These are phyloP conservation scores for Tuberolachnus salignus DNA, from an alignment of 2,888 invertebrate species.

Conservation along the genomic window DNA sequence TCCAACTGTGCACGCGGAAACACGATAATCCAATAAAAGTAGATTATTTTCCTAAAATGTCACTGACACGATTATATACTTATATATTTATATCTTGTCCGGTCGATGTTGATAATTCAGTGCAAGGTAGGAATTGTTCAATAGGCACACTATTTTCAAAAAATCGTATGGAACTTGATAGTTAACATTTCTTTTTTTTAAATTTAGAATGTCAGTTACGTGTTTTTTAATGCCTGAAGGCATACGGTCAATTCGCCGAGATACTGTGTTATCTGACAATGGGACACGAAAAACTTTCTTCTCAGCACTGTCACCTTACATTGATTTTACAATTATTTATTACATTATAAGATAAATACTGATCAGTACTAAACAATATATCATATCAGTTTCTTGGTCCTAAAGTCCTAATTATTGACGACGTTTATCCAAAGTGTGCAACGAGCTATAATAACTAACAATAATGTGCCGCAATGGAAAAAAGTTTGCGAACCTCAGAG, in stretches of 20 bases:
- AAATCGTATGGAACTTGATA: constrained; percentile 35
- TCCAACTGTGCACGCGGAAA: constrained; percentile 59
- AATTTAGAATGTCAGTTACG: constrained; percentile 15
- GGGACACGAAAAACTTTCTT: constrained; percentile 61
- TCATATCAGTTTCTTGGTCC: too few species aligned
- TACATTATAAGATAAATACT: too few species aligned
- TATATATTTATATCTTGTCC: too few species aligned
- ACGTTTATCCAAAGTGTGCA: too few species aligned
- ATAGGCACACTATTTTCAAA: constrained; percentile 15
- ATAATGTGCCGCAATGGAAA: too few species aligned
- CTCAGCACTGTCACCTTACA: constrained; percentile 61
- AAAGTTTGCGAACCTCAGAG: too few species aligned
- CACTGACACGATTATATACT: too few species aligned
- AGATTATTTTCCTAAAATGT: background rate
- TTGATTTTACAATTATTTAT: constrained; percentile 60
- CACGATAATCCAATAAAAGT: constrained; percentile 58
- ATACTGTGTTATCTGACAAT: constrained; percentile 61
- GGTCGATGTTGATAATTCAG: too few species aligned
- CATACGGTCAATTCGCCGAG: constrained; percentile 61
- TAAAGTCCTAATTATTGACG: too few species aligned
- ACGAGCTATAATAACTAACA: too few species aligned
- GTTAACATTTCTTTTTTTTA: constrained; percentile 27
- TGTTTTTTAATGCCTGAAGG: constrained; percentile 24
- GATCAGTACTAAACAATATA: too few species aligned
- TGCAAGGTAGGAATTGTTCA: too few species aligned